A percentile compares a stretch with the other conserved stretches of the same genome.
These are phyloP conservation scores for Aythya baeri DNA, from an alignment of 2,113 vertebrate species.

Conservation along the genomic window DNA sequence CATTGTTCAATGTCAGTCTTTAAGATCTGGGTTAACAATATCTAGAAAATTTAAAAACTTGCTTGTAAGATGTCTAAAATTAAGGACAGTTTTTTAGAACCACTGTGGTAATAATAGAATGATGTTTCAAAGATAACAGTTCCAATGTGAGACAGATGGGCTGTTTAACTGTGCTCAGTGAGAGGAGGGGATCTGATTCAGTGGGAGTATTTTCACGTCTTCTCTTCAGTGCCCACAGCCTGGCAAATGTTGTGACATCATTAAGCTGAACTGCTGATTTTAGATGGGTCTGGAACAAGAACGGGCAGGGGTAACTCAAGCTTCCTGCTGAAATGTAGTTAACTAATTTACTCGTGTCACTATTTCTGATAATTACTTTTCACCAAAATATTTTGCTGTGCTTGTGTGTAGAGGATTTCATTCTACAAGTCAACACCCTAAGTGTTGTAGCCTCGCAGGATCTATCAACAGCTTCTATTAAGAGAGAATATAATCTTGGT, in stretches of 20 bases:
- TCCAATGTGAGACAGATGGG: constrained; percentile 83
- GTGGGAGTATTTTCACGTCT: constrained; percentile 74
- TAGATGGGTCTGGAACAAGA: constrained; percentile 79
- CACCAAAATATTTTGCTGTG: constrained; percentile 90
- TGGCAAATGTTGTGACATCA: constrained; percentile 85
- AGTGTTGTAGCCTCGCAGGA: constrained; percentile 78
- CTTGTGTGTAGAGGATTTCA: constrained; percentile 83
- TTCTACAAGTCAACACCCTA: constrained; percentile 83
- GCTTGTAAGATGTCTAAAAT: constrained; percentile 73
- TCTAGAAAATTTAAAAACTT: constrained; percentile 66
- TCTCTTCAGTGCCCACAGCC: constrained; percentile 78
- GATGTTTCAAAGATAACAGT: constrained; percentile 79
- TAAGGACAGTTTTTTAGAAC: constrained; percentile 75
- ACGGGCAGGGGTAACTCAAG: constrained; percentile 79
- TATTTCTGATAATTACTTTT: constrained; percentile 87
- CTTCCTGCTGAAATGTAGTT: constrained; percentile 78
- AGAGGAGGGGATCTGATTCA: constrained; percentile 72
- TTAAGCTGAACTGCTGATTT: constrained; percentile 80
- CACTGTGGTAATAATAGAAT: constrained; percentile 77
- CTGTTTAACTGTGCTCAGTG: constrained; percentile 78
- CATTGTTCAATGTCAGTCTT: constrained; percentile 41
- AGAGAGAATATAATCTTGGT: constrained; percentile 79
- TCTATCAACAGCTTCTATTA: constrained; percentile 85
- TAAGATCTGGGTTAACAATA: constrained; percentile 66
- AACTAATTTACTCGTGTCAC: constrained; percentile 82